Conservation (phyloP, 1,140 invertebrate genomes). For the Magallana ariakensis region DNA sequence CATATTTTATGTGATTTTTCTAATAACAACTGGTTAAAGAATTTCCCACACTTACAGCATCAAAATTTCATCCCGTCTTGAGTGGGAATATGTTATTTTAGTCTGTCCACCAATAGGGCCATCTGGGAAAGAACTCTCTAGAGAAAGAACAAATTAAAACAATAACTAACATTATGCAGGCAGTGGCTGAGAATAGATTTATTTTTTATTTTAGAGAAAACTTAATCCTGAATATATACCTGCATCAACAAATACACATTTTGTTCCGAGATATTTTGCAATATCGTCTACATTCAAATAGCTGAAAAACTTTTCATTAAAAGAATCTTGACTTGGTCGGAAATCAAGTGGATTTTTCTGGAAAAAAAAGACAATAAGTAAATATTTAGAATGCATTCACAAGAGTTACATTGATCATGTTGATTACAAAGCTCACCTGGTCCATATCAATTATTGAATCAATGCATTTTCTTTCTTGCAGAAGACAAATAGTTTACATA, state of each 20-base stretch:
- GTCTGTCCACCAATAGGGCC: conserved; percentile 95
- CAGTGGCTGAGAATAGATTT: too few species aligned
- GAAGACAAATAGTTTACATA: too few species aligned
- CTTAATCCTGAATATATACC: background rate
- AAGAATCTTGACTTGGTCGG: conserved; percentile 10
- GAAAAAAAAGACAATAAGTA: background rate
- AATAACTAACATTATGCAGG: background rate
- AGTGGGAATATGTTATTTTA: conserved; percentile 88
- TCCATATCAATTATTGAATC: too few species aligned
- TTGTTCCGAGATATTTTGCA: background rate
- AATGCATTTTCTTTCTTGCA: too few species aligned
- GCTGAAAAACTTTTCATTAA: conserved; percentile 26
- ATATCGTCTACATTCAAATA: background rate
- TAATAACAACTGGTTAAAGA: too few species aligned
- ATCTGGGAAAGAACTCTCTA: conserved; percentile 81
- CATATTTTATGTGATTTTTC: too few species aligned
- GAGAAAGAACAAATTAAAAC: conserved; percentile 8
- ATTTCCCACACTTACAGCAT: background rate
- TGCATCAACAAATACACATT: background rate
- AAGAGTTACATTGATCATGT: too few species aligned
- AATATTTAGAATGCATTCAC: background rate
- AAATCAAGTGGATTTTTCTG: conserved; percentile 20
- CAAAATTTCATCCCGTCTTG: background rate
- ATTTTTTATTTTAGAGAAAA: too few species aligned
- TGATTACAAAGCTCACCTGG: too few species aligned